Conservation (phyloP, 1,140 invertebrate genomes). For the Drosophila virilis region DNA sequence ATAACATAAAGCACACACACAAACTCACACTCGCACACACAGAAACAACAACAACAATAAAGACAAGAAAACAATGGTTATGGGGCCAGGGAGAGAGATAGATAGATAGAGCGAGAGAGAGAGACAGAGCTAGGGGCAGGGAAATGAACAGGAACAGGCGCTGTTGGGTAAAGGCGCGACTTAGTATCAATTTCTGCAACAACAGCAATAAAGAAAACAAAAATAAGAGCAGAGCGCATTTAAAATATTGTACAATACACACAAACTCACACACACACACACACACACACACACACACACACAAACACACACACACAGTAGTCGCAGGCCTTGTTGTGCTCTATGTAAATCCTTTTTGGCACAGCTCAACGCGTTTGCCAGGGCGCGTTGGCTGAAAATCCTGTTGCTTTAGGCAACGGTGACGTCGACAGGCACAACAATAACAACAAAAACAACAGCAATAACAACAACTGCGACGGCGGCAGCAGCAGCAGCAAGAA, state of each 20-base stretch:
- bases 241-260: slow-evolving; percentile 43
- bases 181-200: slow-evolving; percentile 47
- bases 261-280: slow-evolving; percentile 19
- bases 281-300: neutral
- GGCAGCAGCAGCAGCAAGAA: slow-evolving; percentile 1
- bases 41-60: neutral
- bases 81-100: neutral
- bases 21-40: too few relatives aligned
- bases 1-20: slow-evolving; percentile 62
- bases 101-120: neutral
- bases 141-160: neutral
- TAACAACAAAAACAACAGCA: slow-evolving; percentile 22
- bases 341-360: slow-evolving; percentile 70
- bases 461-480: slow-evolving; percentile 6
- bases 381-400: slow-evolving; percentile 57
- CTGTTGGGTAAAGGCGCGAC: slow-evolving; percentile 28
- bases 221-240: slow-evolving; percentile 41
- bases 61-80: slow-evolving; percentile 20
- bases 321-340: slow-evolving; percentile 9
- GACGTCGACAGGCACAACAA: slow-evolving; percentile 34
- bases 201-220: slow-evolving; percentile 35
- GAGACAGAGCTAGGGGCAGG: slow-evolving; percentile 1
- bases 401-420: slow-evolving; percentile 68
- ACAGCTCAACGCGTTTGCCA: slow-evolving; percentile 68
- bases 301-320: neutral